Evolutionary conservation across 2,113 vertebrate species (phyloP).

Genomic region (Trogon surrucura): DNA sequence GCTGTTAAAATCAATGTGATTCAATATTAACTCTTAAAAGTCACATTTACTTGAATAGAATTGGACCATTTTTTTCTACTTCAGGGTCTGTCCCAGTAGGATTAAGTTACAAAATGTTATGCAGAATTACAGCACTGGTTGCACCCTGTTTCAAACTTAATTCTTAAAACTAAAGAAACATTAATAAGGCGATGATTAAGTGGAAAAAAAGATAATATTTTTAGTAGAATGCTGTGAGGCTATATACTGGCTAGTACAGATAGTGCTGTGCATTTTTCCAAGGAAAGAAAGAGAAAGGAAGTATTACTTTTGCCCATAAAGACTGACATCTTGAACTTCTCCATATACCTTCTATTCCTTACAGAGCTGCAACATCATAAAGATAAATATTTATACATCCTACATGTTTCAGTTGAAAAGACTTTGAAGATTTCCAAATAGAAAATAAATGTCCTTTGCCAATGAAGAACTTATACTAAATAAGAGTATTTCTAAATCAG

Average conservation of each 20-base stretch:
- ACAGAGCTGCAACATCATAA: neutral
- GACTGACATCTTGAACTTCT: neutral
- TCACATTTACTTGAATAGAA: neutral
- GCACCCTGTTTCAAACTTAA: neutral
- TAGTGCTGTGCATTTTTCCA: neutral
- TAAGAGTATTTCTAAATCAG: neutral
- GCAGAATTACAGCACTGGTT: neutral
- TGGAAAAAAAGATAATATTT: neutral
- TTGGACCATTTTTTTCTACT: neutral
- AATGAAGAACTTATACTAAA: neutral
- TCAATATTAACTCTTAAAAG: neutral
- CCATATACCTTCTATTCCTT: neutral
- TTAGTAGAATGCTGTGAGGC: neutral
- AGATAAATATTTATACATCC: neutral
- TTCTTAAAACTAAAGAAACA: neutral
- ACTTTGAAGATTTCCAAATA: neutral
- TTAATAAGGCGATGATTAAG: neutral
- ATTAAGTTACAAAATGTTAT: neutral
- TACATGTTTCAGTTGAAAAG: neutral
- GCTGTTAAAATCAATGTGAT: neutral
- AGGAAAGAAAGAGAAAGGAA: neutral
- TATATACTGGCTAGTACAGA: neutral
- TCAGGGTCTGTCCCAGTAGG: neutral
- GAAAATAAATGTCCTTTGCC: neutral
- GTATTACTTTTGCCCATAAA: neutral